Percentiles rank a stretch among this genome's conserved stretches.
Conservation (phyloP, 2,113 vertebrate species). For the Helogale parvula region DNA sequence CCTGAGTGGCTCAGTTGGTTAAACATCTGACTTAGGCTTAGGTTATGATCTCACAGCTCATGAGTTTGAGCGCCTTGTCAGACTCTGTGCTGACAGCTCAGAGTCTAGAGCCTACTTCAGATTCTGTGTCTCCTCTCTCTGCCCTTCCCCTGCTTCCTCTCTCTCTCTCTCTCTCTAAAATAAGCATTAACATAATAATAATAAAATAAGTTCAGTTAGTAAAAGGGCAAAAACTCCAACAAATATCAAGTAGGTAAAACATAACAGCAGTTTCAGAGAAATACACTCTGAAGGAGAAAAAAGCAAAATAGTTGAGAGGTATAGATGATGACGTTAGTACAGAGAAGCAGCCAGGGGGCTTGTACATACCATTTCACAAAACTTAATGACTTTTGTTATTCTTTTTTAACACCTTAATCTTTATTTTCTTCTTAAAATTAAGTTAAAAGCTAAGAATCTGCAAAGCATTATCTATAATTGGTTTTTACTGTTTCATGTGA, state of each 20-base stretch:
- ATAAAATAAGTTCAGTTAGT: neutral
- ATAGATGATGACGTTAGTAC: neutral
- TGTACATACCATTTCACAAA: neutral
- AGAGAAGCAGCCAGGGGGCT: neutral
- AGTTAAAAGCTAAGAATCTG: neutral
- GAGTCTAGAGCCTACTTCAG: no score
- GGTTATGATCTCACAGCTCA: no score
- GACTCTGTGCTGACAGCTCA: no score
- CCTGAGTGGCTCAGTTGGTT: no score
- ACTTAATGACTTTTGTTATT: neutral
- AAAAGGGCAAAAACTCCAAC: neutral
- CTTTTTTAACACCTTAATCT: neutral
- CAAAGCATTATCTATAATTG: conserved; percentile 57
- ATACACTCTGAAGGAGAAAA: neutral
- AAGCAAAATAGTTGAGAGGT: neutral
- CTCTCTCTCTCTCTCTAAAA: no score
- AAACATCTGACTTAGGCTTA: no score
- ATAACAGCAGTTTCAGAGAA: conserved; percentile 30
- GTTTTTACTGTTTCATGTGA: neutral
- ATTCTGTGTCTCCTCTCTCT: no score
- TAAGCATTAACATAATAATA: no score
- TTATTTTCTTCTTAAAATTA: conserved; percentile 56
- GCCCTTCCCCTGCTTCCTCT: no score
- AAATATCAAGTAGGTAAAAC: neutral
- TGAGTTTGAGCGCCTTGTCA: no score